Conservation (phyloP, 1,140 invertebrate species). For the Cydia strobilella region DNA sequence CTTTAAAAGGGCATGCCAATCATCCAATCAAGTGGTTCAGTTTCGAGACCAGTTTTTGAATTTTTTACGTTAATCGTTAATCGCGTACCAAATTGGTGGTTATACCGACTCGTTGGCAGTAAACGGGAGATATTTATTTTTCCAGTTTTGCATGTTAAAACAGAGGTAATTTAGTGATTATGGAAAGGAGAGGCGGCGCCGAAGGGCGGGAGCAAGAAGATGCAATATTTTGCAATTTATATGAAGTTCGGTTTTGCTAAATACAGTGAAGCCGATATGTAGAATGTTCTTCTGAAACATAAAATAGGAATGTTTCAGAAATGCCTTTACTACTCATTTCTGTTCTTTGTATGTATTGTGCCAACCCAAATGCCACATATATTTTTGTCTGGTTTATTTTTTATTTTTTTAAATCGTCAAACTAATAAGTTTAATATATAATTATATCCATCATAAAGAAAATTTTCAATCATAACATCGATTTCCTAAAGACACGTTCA, state of each 20-base stretch:
- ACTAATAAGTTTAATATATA: too few species aligned
- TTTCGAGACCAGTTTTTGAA: conserved; percentile 32
- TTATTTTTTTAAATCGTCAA: too few species aligned
- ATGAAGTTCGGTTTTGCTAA: not conserved
- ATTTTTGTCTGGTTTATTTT: too few species aligned
- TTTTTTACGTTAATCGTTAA: conserved; percentile 12
- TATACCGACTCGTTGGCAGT: conserved; percentile 49
- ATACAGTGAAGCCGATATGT: not conserved
- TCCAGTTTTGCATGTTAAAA: conserved; percentile 59
- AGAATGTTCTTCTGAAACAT: too few species aligned
- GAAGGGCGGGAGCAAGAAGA: conserved; percentile 34
- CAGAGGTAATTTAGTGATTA: conserved; percentile 67
- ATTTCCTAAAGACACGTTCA: too few species aligned
- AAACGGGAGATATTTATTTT: conserved; percentile 69
- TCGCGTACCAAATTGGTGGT: conserved; percentile 46
- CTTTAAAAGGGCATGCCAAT: conserved; percentile 57
- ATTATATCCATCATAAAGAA: too few species aligned
- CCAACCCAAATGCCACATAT: too few species aligned
- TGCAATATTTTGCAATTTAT: conserved; percentile 8
- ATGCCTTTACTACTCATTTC: too few species aligned
- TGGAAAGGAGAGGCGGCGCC: conserved; percentile 43
- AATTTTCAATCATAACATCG: too few species aligned
- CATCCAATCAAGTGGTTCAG: conserved; percentile 62
- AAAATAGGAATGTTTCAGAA: too few species aligned
- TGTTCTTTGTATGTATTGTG: too few species aligned